Conservation (phyloP, 2,113 vertebrate genomes). For the Pheucticus melanocephalus region DNA sequence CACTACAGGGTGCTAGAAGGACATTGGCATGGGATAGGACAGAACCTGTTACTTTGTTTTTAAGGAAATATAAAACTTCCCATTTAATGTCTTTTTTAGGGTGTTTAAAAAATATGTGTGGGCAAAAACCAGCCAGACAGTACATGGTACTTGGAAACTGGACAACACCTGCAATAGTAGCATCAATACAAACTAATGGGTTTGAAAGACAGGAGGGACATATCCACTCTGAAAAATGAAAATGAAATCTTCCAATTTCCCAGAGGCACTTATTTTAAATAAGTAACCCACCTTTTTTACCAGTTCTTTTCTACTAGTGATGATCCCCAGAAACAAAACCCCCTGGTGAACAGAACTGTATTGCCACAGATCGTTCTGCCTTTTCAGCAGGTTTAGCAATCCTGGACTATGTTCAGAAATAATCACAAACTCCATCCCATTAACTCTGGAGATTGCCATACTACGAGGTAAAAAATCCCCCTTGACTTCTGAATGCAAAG, state of each 20-base stretch:
- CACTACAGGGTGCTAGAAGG: not conserved
- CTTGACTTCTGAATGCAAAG: not conserved
- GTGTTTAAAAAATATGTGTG: not conserved
- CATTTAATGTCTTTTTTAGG: not conserved
- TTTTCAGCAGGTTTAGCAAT: not conserved
- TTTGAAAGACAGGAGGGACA: not conserved
- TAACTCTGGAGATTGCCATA: not conserved
- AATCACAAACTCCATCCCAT: not conserved
- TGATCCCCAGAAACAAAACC: not conserved
- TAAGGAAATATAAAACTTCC: not conserved
- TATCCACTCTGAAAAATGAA: not conserved
- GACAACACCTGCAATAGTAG: not conserved
- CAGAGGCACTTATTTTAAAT: not conserved
- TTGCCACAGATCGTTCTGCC: not conserved
- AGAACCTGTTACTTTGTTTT: not conserved
- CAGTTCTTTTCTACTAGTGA: not conserved
- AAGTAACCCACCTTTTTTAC: not conserved
- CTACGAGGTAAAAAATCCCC: not conserved
- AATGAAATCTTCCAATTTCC: not conserved
- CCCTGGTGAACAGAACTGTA: not conserved
- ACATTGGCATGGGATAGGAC: not conserved
- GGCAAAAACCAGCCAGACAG: not conserved
- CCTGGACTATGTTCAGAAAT: not conserved
- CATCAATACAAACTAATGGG: not conserved
- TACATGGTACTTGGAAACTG: not conserved